Evolutionary conservation across 2,113 vertebrate species (phyloP).

Genomic region (Dasypus novemcinctus): DNA sequence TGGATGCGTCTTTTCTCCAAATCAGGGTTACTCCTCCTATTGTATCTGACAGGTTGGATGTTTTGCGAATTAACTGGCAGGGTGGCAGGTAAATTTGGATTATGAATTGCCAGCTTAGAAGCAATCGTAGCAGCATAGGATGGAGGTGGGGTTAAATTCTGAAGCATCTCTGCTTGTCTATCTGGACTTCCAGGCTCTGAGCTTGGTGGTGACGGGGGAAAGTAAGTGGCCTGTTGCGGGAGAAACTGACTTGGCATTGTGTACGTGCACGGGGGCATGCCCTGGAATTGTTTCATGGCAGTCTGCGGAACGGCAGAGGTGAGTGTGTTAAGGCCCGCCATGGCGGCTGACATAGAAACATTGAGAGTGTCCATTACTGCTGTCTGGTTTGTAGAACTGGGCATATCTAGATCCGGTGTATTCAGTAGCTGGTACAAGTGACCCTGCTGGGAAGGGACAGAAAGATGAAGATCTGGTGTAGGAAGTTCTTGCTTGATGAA

Average conservation of each 20-base stretch:
- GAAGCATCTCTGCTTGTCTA: slow-evolving; percentile 91
- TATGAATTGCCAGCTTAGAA: slow-evolving; percentile 91
- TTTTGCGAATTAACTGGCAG: slow-evolving; percentile 87
- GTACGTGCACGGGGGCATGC: slow-evolving; percentile 87
- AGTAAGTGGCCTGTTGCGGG: slow-evolving; percentile 89
- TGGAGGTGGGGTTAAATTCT: slow-evolving; percentile 93
- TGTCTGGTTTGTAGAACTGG: slow-evolving; percentile 84
- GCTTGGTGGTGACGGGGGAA: slow-evolving; percentile 95
- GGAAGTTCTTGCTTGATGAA: slow-evolving; percentile 96
- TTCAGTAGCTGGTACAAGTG: slow-evolving; percentile 95
- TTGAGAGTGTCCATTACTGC: slow-evolving; percentile 88
- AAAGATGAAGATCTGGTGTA: slow-evolving; percentile 88
- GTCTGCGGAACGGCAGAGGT: slow-evolving; percentile 85
- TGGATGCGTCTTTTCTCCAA: slow-evolving; percentile 97
- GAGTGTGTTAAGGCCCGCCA: slow-evolving; percentile 87
- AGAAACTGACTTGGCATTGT: slow-evolving; percentile 85
- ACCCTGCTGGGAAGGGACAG: slow-evolving; percentile 89
- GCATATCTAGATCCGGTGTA: slow-evolving; percentile 92
- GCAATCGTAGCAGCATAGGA: slow-evolving; percentile 95
- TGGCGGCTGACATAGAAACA: slow-evolving; percentile 85
- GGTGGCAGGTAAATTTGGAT: slow-evolving; percentile 83
- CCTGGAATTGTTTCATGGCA: slow-evolving; percentile 86
- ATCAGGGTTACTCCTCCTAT: slow-evolving; percentile 95
- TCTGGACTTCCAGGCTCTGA: slow-evolving; percentile 96
- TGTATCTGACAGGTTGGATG: slow-evolving; percentile 87